A percentile compares a stretch with the other conserved stretches of the same genome.
phyloP scores from a whole-genome alignment of 2,113 vertebrate genomes.

The Gulo gulo region DNA sequence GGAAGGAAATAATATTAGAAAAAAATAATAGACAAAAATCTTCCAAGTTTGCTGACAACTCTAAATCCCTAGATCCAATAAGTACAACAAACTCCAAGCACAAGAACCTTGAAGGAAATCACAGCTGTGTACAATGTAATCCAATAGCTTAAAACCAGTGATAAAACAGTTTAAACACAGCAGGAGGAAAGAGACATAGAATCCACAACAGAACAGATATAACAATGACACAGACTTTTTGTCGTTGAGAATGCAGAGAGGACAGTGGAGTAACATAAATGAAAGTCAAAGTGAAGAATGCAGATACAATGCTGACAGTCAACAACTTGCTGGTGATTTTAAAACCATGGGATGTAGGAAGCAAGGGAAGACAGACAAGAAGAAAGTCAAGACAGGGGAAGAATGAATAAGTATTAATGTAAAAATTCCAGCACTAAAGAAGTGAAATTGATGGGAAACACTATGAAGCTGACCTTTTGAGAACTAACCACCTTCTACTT shows the following conservation, averaged over 20 bases:
- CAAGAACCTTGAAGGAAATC: background rate
- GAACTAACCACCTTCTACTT: background rate
- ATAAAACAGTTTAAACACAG: background rate
- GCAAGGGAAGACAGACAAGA: background rate
- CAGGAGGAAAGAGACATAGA: background rate
- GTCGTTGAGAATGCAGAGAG: background rate
- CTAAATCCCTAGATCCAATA: background rate
- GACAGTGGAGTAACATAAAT: background rate
- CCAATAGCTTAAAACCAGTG: background rate
- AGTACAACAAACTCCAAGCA: background rate
- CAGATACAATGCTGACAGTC: background rate
- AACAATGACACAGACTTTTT: background rate
- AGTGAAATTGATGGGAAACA: background rate
- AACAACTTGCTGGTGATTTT: background rate
- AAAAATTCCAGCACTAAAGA: background rate
- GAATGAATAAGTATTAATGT: background rate
- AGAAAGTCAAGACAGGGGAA: background rate
- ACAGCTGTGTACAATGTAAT: background rate
- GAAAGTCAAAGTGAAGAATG: background rate
- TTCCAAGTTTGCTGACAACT: background rate
- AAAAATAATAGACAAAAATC: background rate
- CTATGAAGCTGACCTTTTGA: background rate
- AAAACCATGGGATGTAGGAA: background rate
- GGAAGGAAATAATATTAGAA: background rate
- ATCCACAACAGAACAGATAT: background rate